Base-by-base conservation (phyloP, 1,140 invertebrate species). In the Cydia splendana region DNA sequence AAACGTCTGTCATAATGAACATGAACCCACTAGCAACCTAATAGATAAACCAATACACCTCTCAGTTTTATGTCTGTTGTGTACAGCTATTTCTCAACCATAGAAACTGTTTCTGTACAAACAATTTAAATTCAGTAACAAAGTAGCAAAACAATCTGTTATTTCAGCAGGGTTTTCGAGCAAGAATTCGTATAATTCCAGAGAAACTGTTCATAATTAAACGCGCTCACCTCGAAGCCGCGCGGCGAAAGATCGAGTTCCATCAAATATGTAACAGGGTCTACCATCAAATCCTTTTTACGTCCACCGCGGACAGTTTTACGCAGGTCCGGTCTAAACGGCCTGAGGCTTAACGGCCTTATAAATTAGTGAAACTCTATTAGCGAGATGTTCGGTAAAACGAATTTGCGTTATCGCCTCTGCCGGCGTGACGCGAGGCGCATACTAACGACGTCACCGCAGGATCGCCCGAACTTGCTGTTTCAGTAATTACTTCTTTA, bases 361-460 rank as follows among this genome's bases (percentile, higher is more conserved):
- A 93, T 92, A 93, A 93, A 93, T 93, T 93, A 93, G 89, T 88
- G 89, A 92, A 93, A 93, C 91, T 93, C 91, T 93, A 93, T 93
- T 93, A 93, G 88, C 88, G 87, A 88, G 89, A 93, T 91, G 91
- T 93, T 93, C 87, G 86, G 85, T 85, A 86, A 92, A 92, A 91
- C 90, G 91, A 93, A 92, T 93, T 93, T 93, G 90, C 89, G 88
- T 92, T 93, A 93, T 93, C 91, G 88, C 89, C 89, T 88, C 82
- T 85, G 87, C 83, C 87, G 69, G 82, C 83, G 79, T 82, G 76
- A 85, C 90, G 87, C 86, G 84, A 78, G 78, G 81, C 83, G 90
- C 91, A 93, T 93, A 91, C 86, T 91, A 91, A 91, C 87, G 84
- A 80, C 79, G 65, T 79, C 78, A 82, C 78, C 83, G 77, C 81